Conservation (phyloP, 2,113 vertebrate genomes). For the Crotalus horridus region DNA sequence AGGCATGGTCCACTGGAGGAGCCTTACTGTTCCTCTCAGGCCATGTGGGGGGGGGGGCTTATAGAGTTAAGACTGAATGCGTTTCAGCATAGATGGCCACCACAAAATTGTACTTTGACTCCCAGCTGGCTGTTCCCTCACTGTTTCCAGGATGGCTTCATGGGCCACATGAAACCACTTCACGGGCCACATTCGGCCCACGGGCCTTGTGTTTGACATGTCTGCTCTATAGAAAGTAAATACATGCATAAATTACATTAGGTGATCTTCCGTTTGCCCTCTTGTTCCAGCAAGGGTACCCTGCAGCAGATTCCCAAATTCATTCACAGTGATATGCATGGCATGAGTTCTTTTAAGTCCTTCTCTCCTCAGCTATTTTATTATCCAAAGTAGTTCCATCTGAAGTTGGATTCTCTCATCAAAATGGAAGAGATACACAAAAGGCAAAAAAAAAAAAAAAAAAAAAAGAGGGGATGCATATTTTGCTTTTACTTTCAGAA, state of each 20-base stretch:
- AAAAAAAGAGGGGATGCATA: background rate
- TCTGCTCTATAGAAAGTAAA: too few relatives aligned
- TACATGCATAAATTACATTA: background rate
- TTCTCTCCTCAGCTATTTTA: background rate
- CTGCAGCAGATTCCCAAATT: background rate
- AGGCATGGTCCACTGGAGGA: too few relatives aligned
- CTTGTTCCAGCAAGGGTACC: background rate
- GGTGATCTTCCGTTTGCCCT: background rate
- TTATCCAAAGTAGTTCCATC: background rate
- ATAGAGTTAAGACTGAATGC: too few relatives aligned
- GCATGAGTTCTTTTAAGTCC: background rate
- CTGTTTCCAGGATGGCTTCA: too few relatives aligned
- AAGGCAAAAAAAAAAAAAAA: background rate
- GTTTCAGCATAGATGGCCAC: too few relatives aligned
- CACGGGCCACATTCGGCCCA: too few relatives aligned
- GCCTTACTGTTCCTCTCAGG: too few relatives aligned
- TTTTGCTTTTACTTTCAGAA: background rate
- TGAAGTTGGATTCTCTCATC: background rate
- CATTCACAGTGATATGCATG: background rate
- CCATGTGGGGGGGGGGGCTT: too few relatives aligned
- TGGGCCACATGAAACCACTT: too few relatives aligned
- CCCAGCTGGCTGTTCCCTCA: too few relatives aligned
- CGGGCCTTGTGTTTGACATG: too few relatives aligned
- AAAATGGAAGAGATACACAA: background rate
- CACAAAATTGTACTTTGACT: too few relatives aligned